Base-by-base conservation (phyloP, 2,797 vertebrate species). In the Oryzias dopingdopingensis region DNA sequence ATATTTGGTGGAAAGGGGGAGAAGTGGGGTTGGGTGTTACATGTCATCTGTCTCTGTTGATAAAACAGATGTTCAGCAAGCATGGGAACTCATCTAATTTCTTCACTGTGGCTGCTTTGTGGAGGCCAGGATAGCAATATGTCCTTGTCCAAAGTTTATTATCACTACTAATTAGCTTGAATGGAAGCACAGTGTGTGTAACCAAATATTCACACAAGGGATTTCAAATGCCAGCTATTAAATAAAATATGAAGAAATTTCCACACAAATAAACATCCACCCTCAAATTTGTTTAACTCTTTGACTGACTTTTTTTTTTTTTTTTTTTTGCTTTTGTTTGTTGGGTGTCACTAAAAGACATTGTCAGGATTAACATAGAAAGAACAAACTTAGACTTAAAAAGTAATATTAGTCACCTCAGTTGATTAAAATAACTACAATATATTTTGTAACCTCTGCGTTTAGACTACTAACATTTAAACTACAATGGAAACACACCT, bases 21-120 rank as follows among this genome's bases (percentile, higher is more conserved):
- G 60, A 76, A 65, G 56, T 52, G 60, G 62, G 59, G 80, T 83
- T 72, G 51, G 70, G 70, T 68, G 73, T 63, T 83, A 17, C 42
- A 26, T 56, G 43, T 56, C 77, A 84, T 86, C 79, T 77, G 71
- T 72, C 53, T 79, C 68, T 74, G 82, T 78, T 75, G 79, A 88
- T 76, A 59, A 79, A 72, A 56, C 84, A 86, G 84, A 83, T 88
- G 85, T 84, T 83, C 59, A 47, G 59, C 56, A 52, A 64, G 62
- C 71, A 77, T 82, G 82, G 62, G 72, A 82, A 85, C 76, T 44
- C 57, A 72, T 76, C 64, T 61, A 18, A 67, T 76, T 56, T 65
- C 70, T 77, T 69, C 72, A 70, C 32, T 77, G 70, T 6, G 61
- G 74, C 56, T 70, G 80, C 58, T 76, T 62, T 79, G 74, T 79